A percentile compares a stretch with the other conserved stretches of the same genome.
These are phyloP conservation scores for Drosophila paucipuncta DNA, from an alignment of 2,888 invertebrate genomes.

Conservation along the genomic window DNA sequence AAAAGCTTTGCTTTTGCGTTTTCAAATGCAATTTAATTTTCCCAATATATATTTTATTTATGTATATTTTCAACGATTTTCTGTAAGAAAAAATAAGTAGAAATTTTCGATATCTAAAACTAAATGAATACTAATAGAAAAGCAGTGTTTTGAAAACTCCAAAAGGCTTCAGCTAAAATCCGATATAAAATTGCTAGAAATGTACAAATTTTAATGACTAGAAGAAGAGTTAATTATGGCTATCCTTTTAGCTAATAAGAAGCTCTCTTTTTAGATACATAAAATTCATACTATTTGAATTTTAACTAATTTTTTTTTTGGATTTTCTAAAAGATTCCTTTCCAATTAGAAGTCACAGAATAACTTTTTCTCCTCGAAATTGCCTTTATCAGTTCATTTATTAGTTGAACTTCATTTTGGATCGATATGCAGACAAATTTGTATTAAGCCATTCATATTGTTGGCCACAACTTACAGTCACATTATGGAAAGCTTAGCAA, in stretches of 20 bases:
- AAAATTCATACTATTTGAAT: not conserved
- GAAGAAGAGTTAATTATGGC: not conserved
- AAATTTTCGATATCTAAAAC: not conserved
- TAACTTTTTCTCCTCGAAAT: not conserved
- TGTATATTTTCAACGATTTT: not conserved
- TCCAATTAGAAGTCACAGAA: not conserved
- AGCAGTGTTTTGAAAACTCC: not conserved
- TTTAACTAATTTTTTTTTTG: fast-evolving
- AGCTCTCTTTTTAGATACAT: not conserved
- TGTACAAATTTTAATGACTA: not conserved
- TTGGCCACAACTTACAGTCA: slow-evolving; percentile 51
- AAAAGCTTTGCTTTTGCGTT: not conserved
- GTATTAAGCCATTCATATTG: slow-evolving; percentile 7
- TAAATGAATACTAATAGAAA: not conserved
- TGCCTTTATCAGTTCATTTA: slow-evolving; percentile 12
- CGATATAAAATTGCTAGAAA: not conserved
- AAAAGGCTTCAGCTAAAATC: not conserved
- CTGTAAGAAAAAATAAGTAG: not conserved
- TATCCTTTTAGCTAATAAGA: too few species aligned
- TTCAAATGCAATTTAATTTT: not conserved
- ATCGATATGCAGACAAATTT: slow-evolving; percentile 40
- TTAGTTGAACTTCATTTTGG: slow-evolving; percentile 15
- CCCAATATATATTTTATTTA: not conserved
- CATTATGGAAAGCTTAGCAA: slow-evolving; percentile 68
- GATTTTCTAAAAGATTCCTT: fast-evolving